Evolutionary conservation across 1,140 invertebrate genomes (phyloP), one percentile per base, ranked within the genome.

Genomic region (Drosophila ogumai): DNA sequence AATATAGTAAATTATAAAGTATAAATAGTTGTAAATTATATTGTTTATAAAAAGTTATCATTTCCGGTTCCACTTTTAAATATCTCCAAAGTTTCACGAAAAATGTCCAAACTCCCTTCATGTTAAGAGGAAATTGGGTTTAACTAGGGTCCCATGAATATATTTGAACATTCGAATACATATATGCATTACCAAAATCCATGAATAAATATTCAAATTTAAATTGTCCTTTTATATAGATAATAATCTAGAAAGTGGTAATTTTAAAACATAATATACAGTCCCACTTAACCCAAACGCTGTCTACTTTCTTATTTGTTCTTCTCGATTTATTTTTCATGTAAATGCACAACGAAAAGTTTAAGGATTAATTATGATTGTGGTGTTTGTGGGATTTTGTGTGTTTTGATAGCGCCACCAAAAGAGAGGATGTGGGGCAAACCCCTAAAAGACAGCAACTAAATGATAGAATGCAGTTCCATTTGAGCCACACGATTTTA

Each of bases 321-420:
- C 55, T 59, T 82, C 63, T 56, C 44, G 46, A 61, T 78, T 81
- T 66, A 86, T 71, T 86, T 74, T 58, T 81, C 44, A 43, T 19
- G 36, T 72, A 86, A 86, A 86, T 86, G 82, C 82, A 86, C 54
- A 81, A 78, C 50, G 50, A 63, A 78, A 63, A 52, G 54, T n/a
- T 19, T 31, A 44, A 25, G 12, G 36, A 36, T 64, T 47, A 50
- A 46, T 72, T 43, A 59, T 50, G 22, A 32, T 34, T 34, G 44
- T 75, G 52, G 19, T 36, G 34, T 52, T 36, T 12, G 32, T 10
- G 31, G 15, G 17, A 28, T n/a, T 52, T 17, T 36, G 40, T 75
- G 65, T 50, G 28, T 40, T 6, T 31, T 22, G 15, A 17, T 34
- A 34, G n/a, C n/a, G 50, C 19, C 65, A 38, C 49, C 34, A 41